These are phyloP conservation scores for Zophobas morio DNA, from an alignment of 1,140 invertebrate genomes.

Conservation along the genomic window DNA sequence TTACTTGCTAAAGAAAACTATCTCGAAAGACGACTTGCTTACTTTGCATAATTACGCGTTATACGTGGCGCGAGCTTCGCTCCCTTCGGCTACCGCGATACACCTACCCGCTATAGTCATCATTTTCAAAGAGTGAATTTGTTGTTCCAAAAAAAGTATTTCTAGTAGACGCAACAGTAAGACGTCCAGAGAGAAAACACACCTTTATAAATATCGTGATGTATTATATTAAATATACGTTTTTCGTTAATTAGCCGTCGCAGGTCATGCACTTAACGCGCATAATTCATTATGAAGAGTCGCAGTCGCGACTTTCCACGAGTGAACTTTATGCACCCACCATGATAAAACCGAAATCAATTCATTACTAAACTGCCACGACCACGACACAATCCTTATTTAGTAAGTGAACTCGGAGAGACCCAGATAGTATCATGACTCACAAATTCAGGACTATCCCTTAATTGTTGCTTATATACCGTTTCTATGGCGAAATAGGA, in stretches of 20 bases:
- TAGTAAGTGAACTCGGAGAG: conserved; percentile 13
- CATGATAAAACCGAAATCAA: conserved; percentile 19
- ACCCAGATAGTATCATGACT: conserved; percentile 16
- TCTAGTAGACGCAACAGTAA: no score
- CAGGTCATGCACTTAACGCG: conserved; percentile 5
- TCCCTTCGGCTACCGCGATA: no score
- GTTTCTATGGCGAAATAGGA: conserved; percentile 14
- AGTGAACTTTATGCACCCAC: conserved; percentile 2
- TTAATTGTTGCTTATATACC: conserved; percentile 16
- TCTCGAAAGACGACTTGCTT: no score
- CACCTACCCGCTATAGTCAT: no score
- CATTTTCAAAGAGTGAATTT: no score
- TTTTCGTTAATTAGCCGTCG: conserved; percentile 36
- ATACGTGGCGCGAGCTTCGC: no score
- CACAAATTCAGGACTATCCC: conserved; percentile 16
- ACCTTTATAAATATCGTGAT: no score
- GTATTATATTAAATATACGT: background rate
- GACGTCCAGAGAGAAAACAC: no score
- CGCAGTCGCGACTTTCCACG: background rate
- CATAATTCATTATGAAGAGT: conserved; percentile 14
- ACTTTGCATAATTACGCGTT: no score
- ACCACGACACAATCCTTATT: conserved; percentile 30
- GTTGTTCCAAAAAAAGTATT: no score
- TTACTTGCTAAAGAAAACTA: no score
- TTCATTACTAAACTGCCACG: conserved; percentile 24